Evolutionary conservation across 2,113 vertebrate species (phyloP), one percentile per base, ranked within the genome.

Genomic region (Pseudolaguvia tuberculata): DNA sequence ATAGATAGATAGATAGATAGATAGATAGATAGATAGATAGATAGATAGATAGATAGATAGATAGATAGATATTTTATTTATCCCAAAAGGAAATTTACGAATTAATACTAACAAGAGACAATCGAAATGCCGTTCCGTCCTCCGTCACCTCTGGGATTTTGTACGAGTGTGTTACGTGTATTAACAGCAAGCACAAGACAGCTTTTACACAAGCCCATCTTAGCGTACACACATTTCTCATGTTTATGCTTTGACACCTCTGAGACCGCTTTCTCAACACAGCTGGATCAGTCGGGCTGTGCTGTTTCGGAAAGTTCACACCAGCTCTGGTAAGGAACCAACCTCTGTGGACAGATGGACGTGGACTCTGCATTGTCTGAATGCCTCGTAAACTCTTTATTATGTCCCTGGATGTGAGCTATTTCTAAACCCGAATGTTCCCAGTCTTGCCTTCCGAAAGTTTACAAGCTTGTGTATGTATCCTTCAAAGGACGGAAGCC

Each of bases 401-500:
- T 42, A 42, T 56, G 72, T 81, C 72, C 63, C 8, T 10, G 45
- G 45, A 15, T 67, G 63, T 27, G 2, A 9, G 45, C 23, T 25
- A 50, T 29, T 56, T 75, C 75, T 57, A 70, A 35, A 39, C 15
- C 75, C 55, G 53, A 79, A 17, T 69, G 45, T 77, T 55, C 70
- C 70, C 58, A 51, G 50, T 51, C 45, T 70, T 50, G 79, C 58
- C 29, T 57, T 73, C 58, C 18, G 61, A 58, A 68, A 69, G 78
- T 77, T 75, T 81, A 63, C 74, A 75, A 67, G 70, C 59, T 20
- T 66, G 58, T 48, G 45, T n/a, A 3, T 45, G 66, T 50, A 71
- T 78, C 80, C 72, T 77, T 84, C 58, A 72, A 27, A 79, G 70
- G 68, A 69, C 83, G 81, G 73, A 85, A 86, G 73, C 81, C 80